Conservation (phyloP, 2,797 vertebrate genomes). For the Propithecus deckenii region DNA sequence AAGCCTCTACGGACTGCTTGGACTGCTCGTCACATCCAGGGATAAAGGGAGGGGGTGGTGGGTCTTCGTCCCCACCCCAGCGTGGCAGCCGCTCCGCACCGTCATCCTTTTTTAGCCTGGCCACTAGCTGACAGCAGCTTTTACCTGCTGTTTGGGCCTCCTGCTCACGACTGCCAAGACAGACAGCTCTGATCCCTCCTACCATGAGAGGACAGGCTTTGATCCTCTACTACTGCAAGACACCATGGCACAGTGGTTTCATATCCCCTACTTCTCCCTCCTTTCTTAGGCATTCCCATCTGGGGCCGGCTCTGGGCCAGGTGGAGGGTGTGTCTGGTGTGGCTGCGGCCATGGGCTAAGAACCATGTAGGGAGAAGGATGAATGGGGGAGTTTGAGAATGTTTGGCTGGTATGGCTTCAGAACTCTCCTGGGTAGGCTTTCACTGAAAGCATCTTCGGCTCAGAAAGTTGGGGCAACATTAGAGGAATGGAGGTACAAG, state of each 20-base stretch:
- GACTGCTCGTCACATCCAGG: not conserved
- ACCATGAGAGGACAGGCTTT: conserved; percentile 42
- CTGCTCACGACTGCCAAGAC: not conserved
- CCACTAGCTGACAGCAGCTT: conserved; percentile 22
- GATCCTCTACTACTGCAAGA: conserved; percentile 36
- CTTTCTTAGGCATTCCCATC: conserved; percentile 10
- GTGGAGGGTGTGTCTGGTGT: not conserved
- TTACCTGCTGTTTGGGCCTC: conserved; percentile 9
- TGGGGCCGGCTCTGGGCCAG: not conserved
- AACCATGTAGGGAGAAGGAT: not conserved
- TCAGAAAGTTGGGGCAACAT: conserved; percentile 12
- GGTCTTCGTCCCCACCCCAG: not conserved
- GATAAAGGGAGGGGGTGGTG: not conserved
- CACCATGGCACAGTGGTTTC: not conserved
- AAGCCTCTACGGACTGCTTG: not conserved
- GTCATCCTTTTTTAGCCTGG: conserved; percentile 25
- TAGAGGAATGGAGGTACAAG: not conserved
- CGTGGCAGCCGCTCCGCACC: not conserved
- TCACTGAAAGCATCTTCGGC: conserved; percentile 17
- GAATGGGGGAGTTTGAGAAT: not conserved
- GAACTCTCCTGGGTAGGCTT: conserved; percentile 10
- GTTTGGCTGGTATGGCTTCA: not conserved
- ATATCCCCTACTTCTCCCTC: not conserved
- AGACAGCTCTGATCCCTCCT: conserved; percentile 13
- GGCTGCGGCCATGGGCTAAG: not conserved